Base-by-base conservation (phyloP, 2,113 vertebrate species). In the Pedionomus torquatus region DNA sequence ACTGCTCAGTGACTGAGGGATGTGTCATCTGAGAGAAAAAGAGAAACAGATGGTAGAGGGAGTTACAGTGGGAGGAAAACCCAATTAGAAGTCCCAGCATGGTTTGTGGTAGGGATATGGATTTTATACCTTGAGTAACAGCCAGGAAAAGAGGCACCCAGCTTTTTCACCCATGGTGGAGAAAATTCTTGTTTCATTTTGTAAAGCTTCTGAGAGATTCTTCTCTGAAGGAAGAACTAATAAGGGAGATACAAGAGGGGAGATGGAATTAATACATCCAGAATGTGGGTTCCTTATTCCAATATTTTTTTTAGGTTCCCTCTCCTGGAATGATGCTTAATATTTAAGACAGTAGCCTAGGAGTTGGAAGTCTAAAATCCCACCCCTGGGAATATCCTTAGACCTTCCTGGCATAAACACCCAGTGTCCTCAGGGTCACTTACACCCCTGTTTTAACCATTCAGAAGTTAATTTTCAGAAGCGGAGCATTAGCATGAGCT, bases 31-130 rank as follows among this genome's bases (percentile, higher is more conserved):
- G 25, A 92, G 68, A 96, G 82, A 94, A 78, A 94, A 58, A 70
- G 86, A 76, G 83, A 86, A 95, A 71, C 97, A 98, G 97, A 98
- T 98, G 97, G 97, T 18, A 94, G 96, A 97, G 68, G 97, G 97
- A 97, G 97, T 96, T 96, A 97, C 80, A 95, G 97, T 97, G 95
- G 97, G 97, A 98, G 97, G 97, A 97, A 95, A 96, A 96, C 96
- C 93, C 96, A 97, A 97, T 97, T 97, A 97, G 96, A 96, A 93
- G 84, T 96, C 87, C 95, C 93, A 96, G 95, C 91, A 89, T 97
- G 87, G 94, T 92, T 97, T 97, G 91, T 97, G 96, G 77, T 96
- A 78, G 91, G 91, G 93, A 93, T 96, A 95, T 95, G 89, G 96
- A 97, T 94, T 75, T 96, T 95, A 95, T 87, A 96, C 97, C 90